Conservation (phyloP, 2,113 vertebrate genomes). For the Thamnaconus septentrionalis region DNA sequence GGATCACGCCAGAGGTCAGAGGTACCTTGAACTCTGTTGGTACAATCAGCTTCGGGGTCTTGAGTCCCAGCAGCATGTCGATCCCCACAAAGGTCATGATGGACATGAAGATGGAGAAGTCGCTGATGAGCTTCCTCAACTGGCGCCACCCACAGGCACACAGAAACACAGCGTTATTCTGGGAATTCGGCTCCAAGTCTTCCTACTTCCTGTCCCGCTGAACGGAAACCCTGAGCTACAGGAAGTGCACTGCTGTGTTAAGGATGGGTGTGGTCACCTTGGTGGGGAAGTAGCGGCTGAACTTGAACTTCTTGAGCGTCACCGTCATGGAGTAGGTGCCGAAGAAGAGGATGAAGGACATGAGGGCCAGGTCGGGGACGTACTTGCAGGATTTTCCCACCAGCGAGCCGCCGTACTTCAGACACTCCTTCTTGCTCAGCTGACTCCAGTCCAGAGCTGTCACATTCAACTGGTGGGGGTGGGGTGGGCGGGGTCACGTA, state of each 20-base stretch:
- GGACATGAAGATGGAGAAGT: conserved; percentile 96
- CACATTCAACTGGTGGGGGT: conserved; percentile 81
- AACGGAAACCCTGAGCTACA: not conserved
- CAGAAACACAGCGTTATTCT: not conserved
- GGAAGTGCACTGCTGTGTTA: not conserved
- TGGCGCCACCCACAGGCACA: conserved; percentile 49
- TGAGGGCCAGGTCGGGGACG: conserved; percentile 91
- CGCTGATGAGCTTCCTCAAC: conserved; percentile 92
- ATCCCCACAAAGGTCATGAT: conserved; percentile 92
- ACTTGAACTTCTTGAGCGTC: conserved; percentile 96
- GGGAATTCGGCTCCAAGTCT: no score
- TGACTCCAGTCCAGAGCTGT: conserved; percentile 97
- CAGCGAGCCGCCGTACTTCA: conserved; percentile 89
- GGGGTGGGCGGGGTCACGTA: conserved; percentile 9
- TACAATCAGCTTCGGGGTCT: conserved; percentile 92
- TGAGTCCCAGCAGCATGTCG: conserved; percentile 86
- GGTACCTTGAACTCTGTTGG: conserved; percentile 86
- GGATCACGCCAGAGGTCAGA: no score
- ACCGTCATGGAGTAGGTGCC: conserved; percentile 97
- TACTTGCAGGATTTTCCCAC: conserved; percentile 91
- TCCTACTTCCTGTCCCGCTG: not conserved
- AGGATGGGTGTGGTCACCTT: conserved; percentile 79
- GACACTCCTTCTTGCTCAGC: conserved; percentile 94
- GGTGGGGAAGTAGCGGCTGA: conserved; percentile 96
- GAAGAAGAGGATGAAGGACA: conserved; percentile 99